Percentiles rank a stretch among this genome's conserved stretches.
Evolutionary conservation across 1,140 invertebrate species (phyloP).

Genomic region (Drosophila ananassae): DNA sequence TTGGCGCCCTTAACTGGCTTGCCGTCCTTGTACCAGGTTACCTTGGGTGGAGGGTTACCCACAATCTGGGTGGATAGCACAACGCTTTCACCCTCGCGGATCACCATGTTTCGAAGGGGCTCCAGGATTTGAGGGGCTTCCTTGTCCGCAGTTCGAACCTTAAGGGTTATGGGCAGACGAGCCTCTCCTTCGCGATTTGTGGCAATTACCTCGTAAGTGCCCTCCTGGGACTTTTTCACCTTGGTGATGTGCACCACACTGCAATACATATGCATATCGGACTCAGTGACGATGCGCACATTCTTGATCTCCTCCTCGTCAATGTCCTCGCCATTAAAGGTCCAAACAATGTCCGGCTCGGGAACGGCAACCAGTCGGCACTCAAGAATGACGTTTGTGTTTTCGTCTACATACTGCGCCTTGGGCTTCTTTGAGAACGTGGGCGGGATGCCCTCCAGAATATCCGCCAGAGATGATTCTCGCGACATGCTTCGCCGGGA

Average conservation of each 20-base stretch:
- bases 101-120: conserved; percentile 89
- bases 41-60: conserved; percentile 91
- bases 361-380: conserved; percentile 94
- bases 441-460: conserved; percentile 95
- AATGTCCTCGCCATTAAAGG: conserved; percentile 89
- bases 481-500: conserved; percentile 93
- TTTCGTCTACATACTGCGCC: conserved; percentile 92
- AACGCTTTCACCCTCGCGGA: conserved; percentile 91
- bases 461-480: conserved; percentile 95
- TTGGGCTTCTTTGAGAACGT: conserved; percentile 96
- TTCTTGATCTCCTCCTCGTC: conserved; percentile 87
- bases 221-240: conserved; percentile 92
- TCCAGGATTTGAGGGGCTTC: conserved; percentile 93
- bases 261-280: conserved; percentile 95
- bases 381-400: conserved; percentile 91
- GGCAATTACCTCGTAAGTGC: conserved; percentile 93
- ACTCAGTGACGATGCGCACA: conserved; percentile 90
- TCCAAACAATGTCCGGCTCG: conserved; percentile 95
- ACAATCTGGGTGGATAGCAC: conserved; percentile 91
- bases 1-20: conserved; percentile 88
- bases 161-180: conserved; percentile 91
- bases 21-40: conserved; percentile 92
- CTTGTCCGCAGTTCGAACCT: conserved; percentile 90
- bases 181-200: conserved; percentile 96
- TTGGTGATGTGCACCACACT: conserved; percentile 92